phyloP scores from a whole-genome alignment of 2,113 vertebrate genomes.

The Clarias magur region DNA sequence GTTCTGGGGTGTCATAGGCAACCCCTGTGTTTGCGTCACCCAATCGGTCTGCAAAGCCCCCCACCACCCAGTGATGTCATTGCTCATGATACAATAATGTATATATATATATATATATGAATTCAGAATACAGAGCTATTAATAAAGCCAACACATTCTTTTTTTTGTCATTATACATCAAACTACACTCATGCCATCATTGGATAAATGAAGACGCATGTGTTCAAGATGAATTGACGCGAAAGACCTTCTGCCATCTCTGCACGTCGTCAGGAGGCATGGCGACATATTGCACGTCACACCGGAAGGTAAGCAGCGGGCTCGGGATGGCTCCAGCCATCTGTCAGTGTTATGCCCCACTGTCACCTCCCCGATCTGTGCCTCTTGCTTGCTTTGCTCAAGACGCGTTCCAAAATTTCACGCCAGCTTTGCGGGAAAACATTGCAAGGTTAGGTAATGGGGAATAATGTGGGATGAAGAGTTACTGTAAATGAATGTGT shows the following conservation, averaged over 20 bases:
- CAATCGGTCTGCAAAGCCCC: no score
- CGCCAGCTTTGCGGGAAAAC: neutral
- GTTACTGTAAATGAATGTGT: no score
- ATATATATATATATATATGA: neutral
- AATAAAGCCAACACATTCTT: neutral
- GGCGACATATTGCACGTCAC: constrained; percentile 86
- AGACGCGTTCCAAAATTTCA: constrained; percentile 22
- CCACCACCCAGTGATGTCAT: no score
- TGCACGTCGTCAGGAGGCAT: constrained; percentile 77
- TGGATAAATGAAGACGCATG: constrained; percentile 47
- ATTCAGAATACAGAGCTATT: neutral
- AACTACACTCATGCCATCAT: constrained; percentile 20
- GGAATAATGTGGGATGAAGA: neutral
- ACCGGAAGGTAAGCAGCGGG: constrained; percentile 87
- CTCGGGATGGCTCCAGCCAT: constrained; percentile 83
- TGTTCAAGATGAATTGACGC: constrained; percentile 69
- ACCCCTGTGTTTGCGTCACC: no score
- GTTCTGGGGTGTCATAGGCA: no score
- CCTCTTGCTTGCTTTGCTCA: constrained; percentile 8
- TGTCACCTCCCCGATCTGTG: constrained; percentile 2
- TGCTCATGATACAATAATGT: neutral
- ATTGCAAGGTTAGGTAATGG: constrained; percentile 1
- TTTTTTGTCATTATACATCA: constrained; percentile 34
- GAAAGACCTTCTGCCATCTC: constrained; percentile 82
- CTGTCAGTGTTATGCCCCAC: constrained; percentile 74